phyloP scores from a whole-genome alignment of 2,113 vertebrate genomes.

The Alosa alosa region DNA sequence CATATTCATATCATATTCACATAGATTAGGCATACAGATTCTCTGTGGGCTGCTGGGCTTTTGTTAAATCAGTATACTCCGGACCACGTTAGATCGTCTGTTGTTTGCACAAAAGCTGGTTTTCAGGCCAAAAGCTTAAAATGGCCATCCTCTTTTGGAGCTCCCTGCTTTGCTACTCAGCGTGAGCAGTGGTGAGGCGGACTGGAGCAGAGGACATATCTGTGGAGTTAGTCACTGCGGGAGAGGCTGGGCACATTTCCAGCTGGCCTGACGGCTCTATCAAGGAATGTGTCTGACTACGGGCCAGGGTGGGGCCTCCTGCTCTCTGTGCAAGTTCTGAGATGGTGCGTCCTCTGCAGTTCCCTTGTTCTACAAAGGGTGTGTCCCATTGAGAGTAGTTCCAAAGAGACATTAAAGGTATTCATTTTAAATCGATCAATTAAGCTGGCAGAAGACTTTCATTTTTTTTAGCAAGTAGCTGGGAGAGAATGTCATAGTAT shows the following conservation, averaged over 20 bases:
- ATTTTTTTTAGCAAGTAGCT: background rate
- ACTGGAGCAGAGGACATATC: slow-evolving; percentile 65
- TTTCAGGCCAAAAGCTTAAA: background rate
- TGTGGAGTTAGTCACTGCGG: slow-evolving; percentile 73
- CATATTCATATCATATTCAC: too few relatives aligned
- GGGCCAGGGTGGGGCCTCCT: slow-evolving; percentile 71
- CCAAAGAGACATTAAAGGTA: background rate
- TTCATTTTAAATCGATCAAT: background rate
- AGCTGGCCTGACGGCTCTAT: slow-evolving; percentile 73
- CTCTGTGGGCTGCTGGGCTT: background rate
- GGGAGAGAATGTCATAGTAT: background rate
- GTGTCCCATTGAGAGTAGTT: slow-evolving; percentile 22
- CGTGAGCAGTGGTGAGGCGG: slow-evolving; percentile 28
- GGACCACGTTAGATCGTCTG: background rate
- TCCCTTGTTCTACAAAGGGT: slow-evolving; percentile 32
- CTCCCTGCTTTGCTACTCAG: slow-evolving; percentile 29
- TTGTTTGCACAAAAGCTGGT: background rate
- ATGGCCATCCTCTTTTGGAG: slow-evolving; percentile 3
- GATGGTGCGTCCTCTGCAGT: slow-evolving; percentile 37
- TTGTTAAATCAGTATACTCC: background rate
- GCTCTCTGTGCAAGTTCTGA: slow-evolving; percentile 40
- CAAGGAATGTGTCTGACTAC: slow-evolving; percentile 76
- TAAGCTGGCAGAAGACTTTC: background rate
- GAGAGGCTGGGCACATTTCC: slow-evolving; percentile 74
- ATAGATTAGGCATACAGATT: background rate